These are phyloP conservation scores for Zaprionus capensis DNA, from an alignment of 1,140 invertebrate genomes.

Conservation along the genomic window DNA sequence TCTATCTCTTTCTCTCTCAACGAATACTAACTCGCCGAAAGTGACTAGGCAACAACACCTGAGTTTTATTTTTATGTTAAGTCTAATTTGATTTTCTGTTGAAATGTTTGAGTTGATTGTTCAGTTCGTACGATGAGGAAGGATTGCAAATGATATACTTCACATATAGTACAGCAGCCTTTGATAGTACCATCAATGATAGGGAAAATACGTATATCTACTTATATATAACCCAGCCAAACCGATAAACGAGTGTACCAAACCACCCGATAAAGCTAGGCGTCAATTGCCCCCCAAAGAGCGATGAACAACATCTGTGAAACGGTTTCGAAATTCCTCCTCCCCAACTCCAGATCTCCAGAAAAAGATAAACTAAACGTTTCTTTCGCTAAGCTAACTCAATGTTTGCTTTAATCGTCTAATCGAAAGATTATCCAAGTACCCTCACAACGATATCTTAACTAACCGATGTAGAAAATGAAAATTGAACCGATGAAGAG, in stretches of 20 bases:
- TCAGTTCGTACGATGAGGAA: conserved; percentile 59
- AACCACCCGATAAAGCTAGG: neutral
- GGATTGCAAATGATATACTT: conserved; percentile 79
- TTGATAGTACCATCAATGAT: conserved; percentile 57
- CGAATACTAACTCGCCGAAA: neutral
- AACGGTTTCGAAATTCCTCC: conserved; percentile 21
- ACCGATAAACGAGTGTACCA: conserved; percentile 8
- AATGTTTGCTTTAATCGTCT: conserved; percentile 58
- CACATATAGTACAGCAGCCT: conserved; percentile 80
- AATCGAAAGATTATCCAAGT: conserved; percentile 30
- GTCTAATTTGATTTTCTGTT: conserved; percentile 51
- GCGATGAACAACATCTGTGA: conserved; percentile 42
- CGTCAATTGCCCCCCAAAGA: conserved; percentile 1
- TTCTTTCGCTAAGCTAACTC: conserved; percentile 55
- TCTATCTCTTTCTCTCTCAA: conserved; percentile 10
- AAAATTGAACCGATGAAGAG: neutral
- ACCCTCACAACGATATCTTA: conserved; percentile 3
- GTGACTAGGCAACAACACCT: conserved; percentile 33
- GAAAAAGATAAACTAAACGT: conserved; percentile 29
- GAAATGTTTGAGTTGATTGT: conserved; percentile 57
- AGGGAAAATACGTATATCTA: neutral
- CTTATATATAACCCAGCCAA: conserved; percentile 1
- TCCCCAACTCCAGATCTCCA: neutral
- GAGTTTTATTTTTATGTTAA: conserved; percentile 52
- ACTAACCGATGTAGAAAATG: conserved; percentile 14